phyloP scores from a whole-genome alignment of 2,888 invertebrate genomes.

The Agriotes lineatus region DNA sequence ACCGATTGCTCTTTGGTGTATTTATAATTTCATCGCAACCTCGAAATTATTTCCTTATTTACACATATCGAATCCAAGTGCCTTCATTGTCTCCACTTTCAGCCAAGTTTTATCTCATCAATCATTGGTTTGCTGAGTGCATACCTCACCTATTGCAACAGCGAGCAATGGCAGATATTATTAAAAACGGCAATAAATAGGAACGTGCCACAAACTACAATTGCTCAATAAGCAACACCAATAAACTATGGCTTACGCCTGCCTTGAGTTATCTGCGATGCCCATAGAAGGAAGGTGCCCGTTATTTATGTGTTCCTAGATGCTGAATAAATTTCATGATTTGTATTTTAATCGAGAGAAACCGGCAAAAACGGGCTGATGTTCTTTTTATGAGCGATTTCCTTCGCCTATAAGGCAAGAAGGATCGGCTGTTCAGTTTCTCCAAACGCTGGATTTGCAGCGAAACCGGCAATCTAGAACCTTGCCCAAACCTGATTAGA shows the following conservation, averaged over 20 bases:
- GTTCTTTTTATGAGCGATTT: conserved; percentile 27
- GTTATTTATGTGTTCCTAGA: conserved; percentile 37
- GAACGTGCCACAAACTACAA: conserved; percentile 29
- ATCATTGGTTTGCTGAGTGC: no score
- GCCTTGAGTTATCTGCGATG: conserved; percentile 31
- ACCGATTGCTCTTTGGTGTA: no score
- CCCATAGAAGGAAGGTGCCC: conserved; percentile 34
- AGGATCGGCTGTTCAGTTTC: conserved; percentile 11
- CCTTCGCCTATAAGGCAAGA: conserved; percentile 19
- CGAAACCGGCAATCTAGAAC: neutral
- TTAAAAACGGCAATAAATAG: conserved; percentile 3
- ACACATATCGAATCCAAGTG: no score
- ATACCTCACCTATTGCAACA: no score
- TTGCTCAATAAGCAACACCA: conserved; percentile 36
- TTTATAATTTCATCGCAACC: no score
- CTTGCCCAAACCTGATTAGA: conserved; percentile 2
- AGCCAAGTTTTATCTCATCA: no score
- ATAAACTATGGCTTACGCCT: conserved; percentile 35
- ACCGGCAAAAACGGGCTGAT: conserved; percentile 18
- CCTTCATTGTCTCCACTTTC: no score
- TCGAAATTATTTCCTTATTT: no score
- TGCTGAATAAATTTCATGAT: conserved; percentile 37
- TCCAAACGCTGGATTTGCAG: neutral
- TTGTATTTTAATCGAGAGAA: conserved; percentile 39
- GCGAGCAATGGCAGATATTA: neutral